Conservation (phyloP, 2,113 vertebrate genomes). For the Oryzias celebensis region DNA sequence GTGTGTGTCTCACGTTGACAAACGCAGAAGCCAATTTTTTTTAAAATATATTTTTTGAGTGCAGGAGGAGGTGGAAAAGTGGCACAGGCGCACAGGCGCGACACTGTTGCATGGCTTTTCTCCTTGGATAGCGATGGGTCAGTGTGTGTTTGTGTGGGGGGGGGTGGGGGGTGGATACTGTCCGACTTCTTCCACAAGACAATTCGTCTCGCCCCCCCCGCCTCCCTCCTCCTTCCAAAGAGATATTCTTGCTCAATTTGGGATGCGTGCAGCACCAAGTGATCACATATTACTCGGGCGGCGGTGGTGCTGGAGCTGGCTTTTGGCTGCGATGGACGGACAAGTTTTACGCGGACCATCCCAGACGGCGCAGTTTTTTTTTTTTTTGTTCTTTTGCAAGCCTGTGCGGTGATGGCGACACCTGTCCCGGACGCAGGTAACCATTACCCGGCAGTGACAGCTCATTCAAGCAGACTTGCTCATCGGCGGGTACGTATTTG, state of each 20-base stretch:
- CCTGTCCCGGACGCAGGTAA: slow-evolving; percentile 57
- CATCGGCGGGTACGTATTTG: slow-evolving; percentile 52
- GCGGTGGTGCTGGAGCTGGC: slow-evolving; percentile 47
- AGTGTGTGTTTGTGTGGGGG: neutral
- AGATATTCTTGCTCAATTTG: slow-evolving; percentile 70
- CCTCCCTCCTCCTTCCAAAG: slow-evolving; percentile 27
- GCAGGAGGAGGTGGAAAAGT: slow-evolving; percentile 22
- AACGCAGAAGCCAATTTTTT: slow-evolving; percentile 28
- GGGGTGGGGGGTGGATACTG: slow-evolving; percentile 8
- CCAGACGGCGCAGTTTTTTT: slow-evolving; percentile 37
- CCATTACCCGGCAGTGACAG: slow-evolving; percentile 16
- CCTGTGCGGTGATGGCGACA: slow-evolving; percentile 56
- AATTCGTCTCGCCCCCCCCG: slow-evolving; percentile 32
- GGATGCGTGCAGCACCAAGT: slow-evolving; percentile 57
- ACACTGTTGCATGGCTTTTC: slow-evolving; percentile 66
- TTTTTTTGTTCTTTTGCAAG: neutral
- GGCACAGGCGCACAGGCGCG: slow-evolving; percentile 53
- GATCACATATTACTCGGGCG: slow-evolving; percentile 51
- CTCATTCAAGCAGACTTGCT: slow-evolving; percentile 11
- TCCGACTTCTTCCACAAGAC: slow-evolving; percentile 61
- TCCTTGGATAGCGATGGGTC: slow-evolving; percentile 42
- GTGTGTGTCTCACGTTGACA: slow-evolving; percentile 39
- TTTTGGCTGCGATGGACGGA: slow-evolving; percentile 42
- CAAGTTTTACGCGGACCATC: slow-evolving; percentile 55
- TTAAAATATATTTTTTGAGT: slow-evolving; percentile 9